Conservation (phyloP, 2,113 vertebrate genomes). For the Sciurus niger region DNA sequence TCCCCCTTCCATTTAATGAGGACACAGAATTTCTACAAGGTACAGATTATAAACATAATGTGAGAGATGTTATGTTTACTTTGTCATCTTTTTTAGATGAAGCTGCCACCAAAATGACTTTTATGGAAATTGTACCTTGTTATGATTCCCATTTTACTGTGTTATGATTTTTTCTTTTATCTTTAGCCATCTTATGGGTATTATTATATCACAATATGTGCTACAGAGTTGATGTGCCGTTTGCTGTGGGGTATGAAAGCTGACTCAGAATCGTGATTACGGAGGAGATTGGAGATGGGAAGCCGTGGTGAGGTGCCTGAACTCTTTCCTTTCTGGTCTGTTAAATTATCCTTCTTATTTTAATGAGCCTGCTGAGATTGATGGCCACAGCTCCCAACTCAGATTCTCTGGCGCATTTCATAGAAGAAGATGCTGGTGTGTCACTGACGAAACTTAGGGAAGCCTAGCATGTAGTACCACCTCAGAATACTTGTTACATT, state of each 20-base stretch:
- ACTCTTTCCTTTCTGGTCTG: background rate
- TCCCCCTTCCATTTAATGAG: background rate
- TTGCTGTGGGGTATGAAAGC: conserved; percentile 68
- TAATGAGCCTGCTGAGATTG: background rate
- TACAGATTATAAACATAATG: background rate
- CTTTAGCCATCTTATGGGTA: conserved; percentile 49
- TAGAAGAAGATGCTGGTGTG: background rate
- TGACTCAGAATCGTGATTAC: conserved; percentile 53
- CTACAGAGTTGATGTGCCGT: conserved; percentile 70
- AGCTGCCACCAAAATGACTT: conserved; percentile 52
- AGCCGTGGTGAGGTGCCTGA: background rate
- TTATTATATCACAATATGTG: conserved; percentile 67
- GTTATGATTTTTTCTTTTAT: conserved; percentile 71
- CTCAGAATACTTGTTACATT: background rate
- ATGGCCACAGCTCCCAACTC: background rate
- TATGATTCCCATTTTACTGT: conserved; percentile 73
- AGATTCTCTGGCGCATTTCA: background rate
- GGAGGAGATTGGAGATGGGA: conserved; percentile 30
- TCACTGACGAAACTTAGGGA: background rate
- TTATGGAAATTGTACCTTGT: conserved; percentile 74
- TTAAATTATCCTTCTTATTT: background rate
- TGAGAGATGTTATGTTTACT: background rate
- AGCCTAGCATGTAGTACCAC: background rate
- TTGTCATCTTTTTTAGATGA: background rate
- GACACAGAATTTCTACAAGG: conserved; percentile 27